Evolutionary conservation across 2,888 invertebrate species (phyloP), one percentile per base, ranked within the genome.

Genomic region (Anorthoa munda): DNA sequence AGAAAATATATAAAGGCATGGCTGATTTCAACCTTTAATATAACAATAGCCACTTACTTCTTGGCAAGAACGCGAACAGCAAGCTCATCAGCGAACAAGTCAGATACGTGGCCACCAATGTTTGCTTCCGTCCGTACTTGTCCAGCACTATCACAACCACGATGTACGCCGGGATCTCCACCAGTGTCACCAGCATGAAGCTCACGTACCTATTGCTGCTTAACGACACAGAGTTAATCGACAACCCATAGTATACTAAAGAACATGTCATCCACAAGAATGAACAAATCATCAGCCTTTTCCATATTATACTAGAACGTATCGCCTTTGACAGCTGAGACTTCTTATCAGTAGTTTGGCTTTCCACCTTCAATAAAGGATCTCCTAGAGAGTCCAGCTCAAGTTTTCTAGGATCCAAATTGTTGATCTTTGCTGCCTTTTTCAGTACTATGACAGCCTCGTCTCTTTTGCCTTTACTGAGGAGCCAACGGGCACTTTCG

Each of bases 201-300:
- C 98, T 98, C 48, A 98, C 92, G 89, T 98, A 98, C 89, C 97
- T 97, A 89, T 98, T 97, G 17, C 97, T 98, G 82, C 97, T 97
- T 73, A 98, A 92, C 0, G 97, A 97, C 12, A 98, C 98, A 0
- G 98, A 97, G 92, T 98, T 98, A 72, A 98, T 96, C 0, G 98
- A 98, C 56, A 98, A 90, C 0, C 98, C 98, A 84, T 98, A 98
- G 90, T 98, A 98, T 4, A 98, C 97, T 74, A 98, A 97, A 0
- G 98, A 97, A 87, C 98, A 98, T 0, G 98, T 97, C 85, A 98
- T 97, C 98, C 98, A 98, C 85, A 98, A 97, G 85, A 98, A 97
- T 21, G 97, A 98, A 79, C 98, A 98, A 64, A 97, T 97, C 45
- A 97, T 68, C 74, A 97, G 88, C 66, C 98, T 94, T 59, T 97